A percentile compares a stretch with the other conserved stretches of the same genome.
phyloP scores from a whole-genome alignment of 2,113 vertebrate genomes.

The Zingel zingel region DNA sequence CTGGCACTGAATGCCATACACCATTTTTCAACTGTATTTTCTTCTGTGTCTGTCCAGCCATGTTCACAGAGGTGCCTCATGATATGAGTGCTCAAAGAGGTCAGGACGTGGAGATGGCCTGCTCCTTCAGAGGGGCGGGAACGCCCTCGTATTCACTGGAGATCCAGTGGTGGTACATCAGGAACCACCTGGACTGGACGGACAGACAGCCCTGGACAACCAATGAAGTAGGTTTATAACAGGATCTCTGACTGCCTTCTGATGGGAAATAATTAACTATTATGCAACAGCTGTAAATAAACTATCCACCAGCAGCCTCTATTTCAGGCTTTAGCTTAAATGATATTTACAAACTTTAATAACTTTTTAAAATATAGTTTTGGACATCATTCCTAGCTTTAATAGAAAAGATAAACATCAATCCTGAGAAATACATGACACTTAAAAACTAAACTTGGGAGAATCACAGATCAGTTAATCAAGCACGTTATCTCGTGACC shows the following conservation, averaged over 20 bases:
- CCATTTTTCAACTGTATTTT: background rate
- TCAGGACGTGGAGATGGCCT: conserved; percentile 98
- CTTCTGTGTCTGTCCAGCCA: conserved; percentile 81
- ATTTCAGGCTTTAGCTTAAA: background rate
- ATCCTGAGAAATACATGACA: background rate
- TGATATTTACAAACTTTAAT: background rate
- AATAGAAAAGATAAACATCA: background rate
- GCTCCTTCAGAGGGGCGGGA: conserved; percentile 94
- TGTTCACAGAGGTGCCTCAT: conserved; percentile 96
- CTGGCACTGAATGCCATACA: too few species aligned
- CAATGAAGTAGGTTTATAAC: conserved; percentile 83
- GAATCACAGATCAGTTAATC: background rate
- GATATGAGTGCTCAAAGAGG: conserved; percentile 92
- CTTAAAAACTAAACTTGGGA: background rate
- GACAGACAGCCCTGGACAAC: conserved; percentile 91
- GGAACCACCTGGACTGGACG: conserved; percentile 90
- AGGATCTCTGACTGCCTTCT: background rate
- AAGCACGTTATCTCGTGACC: background rate
- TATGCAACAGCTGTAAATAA: background rate
- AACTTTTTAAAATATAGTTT: too few species aligned
- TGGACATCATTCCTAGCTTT: background rate
- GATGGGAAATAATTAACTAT: background rate
- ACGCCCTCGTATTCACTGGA: conserved; percentile 94
- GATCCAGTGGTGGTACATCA: conserved; percentile 99
- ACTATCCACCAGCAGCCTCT: background rate